Conservation (phyloP, 1,140 invertebrate species). For the Hyposmocoma kahamanoa region DNA sequence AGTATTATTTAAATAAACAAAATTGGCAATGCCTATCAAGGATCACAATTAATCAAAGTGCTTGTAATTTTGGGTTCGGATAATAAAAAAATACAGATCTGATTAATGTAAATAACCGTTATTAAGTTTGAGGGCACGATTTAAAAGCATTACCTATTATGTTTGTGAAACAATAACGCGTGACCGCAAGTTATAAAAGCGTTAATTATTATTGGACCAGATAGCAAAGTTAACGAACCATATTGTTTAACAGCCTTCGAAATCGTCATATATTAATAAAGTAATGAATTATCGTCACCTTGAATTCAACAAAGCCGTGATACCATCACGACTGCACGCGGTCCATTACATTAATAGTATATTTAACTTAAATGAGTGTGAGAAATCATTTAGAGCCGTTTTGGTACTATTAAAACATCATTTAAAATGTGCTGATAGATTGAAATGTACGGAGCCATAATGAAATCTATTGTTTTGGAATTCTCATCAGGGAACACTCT, state of each 20-base stretch:
- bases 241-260: background rate
- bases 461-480: no score
- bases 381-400: background rate
- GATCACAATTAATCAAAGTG: no score
- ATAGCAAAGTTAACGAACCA: background rate
- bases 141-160: background rate
- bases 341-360: background rate
- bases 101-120: no score
- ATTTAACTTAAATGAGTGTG: background rate
- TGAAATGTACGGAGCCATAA: no score
- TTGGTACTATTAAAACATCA: background rate
- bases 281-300: background rate
- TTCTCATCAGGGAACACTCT: no score
- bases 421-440: no score
- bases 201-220: background rate
- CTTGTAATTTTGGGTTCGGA: no score
- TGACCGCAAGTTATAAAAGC: background rate
- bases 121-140: no score
- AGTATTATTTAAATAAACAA: no score
- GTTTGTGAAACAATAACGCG: background rate
- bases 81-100: no score
- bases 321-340: background rate
- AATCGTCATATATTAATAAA: slow-evolving; percentile 1
- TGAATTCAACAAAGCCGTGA: background rate
- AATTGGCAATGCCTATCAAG: no score